Base-by-base conservation (phyloP, 2,113 vertebrate species). In the Spheniscus mendiculus region DNA sequence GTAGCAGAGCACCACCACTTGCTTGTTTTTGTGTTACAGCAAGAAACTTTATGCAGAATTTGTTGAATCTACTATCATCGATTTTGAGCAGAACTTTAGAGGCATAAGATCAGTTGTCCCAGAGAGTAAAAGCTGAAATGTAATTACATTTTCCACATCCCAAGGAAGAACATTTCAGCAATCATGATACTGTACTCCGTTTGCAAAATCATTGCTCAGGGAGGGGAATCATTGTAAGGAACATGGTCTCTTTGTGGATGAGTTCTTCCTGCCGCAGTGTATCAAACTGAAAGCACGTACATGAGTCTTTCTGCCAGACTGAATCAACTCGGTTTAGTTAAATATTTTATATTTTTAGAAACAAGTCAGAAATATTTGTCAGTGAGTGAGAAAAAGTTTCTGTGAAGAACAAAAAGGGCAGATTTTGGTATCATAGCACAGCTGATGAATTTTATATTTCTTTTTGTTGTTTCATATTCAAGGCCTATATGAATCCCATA, bases 401-500 rank as follows among this genome's bases (percentile, higher is more conserved):
- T 58, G 36, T 53, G 49, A 72, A 49, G 56, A 87, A 56, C 42
- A 53, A 53, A 30, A 52, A 34, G 6, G 23, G n/a, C 8, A 14
- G 49, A 49, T 78, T 89, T 73, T 87, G 61, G 12, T 80, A 36
- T 55, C 5, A 1, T 15, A 49, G n/a, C 6, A 1, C 56, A 93
- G 38, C 47, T 89, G 40, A 55, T 82, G 2, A 61, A 63, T 83
- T 90, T 95, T 92, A 4, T 89, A 56, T 97, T 94, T 88, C 10
- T 83, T 71, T 92, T 59, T 97, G 12, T 67, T 89, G 34, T 90
- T 85, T 96, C 23, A 40, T 81, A 86, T 67, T 98, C 42, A 93
- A 99, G 99, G 99, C 99, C 47, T 99, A 99, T 88, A 98, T 99
- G 98, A 99, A 99, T 98, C 99, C 99, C 38, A 99, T 99, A 95